Evolutionary conservation across 2,888 invertebrate genomes (phyloP), one percentile per base, ranked within the genome.

Genomic region (Taenaris catops): DNA sequence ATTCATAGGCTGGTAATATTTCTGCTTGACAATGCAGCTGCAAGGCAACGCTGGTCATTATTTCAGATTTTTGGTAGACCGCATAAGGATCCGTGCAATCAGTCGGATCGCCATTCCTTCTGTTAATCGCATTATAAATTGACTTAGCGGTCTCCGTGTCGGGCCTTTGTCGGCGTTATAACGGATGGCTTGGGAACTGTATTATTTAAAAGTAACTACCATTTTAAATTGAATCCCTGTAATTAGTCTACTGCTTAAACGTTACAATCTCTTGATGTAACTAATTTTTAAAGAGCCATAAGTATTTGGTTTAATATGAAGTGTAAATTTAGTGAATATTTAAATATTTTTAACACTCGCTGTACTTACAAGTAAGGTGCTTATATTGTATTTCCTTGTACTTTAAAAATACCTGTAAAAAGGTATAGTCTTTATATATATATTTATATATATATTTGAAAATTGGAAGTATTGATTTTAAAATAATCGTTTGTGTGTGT

Each of bases 121-220:
- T 68, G 69, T 70, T 79, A 80, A 83, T 83, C 79, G 78, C 72
- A 70, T 83, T 83, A 81, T 81, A 80, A 83, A 83, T 79, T 78
- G 80, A 74, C 65, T 53, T 56, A 60, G 70, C 70, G 71, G 69
- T 68, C 67, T 57, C 55, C 58, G 65, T 49, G 51, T 53, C 49
- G 59, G 25, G 51, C 63, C 80, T 81, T 83, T 83, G 81, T 81
- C 81, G 80, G 83, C 67, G 32, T 63, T 60, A 44, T 64, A 71
- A 75, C 60, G 52, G 65, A 72, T 66, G 63, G 58, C 63, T 58
- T 51, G 58, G 58, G 51, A 64, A 63, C n/a, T 69, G 68, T 67
- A 72, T 75, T 64, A 58, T 64, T 64, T 48, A 63, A 72, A 74
- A 65, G 58, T 68, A 71, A 70, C 67, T 58, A 44, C 31, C 34